Percentiles rank a stretch among this genome's conserved stretches.
These are phyloP conservation scores for Crotalus tigris DNA, from an alignment of 2,113 vertebrate genomes.

Conservation along the genomic window DNA sequence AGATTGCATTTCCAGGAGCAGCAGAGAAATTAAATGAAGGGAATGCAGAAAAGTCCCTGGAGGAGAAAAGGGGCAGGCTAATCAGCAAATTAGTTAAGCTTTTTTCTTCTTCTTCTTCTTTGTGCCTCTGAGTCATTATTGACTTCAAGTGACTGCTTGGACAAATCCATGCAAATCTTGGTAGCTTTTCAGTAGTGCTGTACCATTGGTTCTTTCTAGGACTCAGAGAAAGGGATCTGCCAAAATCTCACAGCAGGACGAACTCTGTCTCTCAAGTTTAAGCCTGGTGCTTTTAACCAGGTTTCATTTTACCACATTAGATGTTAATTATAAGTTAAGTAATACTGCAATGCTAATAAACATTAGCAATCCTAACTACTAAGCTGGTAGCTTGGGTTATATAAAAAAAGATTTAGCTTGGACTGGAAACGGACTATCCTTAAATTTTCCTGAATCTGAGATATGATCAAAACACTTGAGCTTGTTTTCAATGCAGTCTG, in stretches of 20 bases:
- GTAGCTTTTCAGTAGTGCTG: neutral
- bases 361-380: neutral
- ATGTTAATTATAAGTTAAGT: neutral
- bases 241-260: neutral
- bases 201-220: neutral
- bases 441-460: neutral
- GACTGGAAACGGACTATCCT: neutral
- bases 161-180: neutral
- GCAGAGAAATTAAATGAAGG: neutral
- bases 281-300: neutral
- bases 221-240: neutral
- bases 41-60: neutral
- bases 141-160: neutral
- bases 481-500: neutral
- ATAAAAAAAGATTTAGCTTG: neutral
- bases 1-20: neutral
- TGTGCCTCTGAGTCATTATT: neutral
- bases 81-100: neutral
- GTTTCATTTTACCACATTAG: neutral
- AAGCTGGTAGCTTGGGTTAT: neutral
- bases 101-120: neutral
- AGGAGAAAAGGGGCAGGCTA: neutral
- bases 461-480: neutral
- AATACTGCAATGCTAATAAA: neutral
- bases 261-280: neutral